phyloP scores from a whole-genome alignment of 2,888 invertebrate genomes.

The Spicauda simplicius region DNA sequence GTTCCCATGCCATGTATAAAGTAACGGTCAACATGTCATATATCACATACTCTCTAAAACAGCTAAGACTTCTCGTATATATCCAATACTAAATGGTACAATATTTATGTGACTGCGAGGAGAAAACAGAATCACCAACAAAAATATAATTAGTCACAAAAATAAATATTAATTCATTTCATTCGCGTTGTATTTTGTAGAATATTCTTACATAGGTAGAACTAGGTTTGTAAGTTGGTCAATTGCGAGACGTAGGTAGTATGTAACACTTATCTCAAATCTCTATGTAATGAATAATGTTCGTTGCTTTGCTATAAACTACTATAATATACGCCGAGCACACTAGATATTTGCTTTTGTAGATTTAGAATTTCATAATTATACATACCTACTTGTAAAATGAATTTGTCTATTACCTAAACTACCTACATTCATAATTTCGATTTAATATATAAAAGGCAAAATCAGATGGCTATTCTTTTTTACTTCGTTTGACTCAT shows the following conservation, averaged over 20 bases:
- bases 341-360: constrained; percentile 69
- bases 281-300: constrained; percentile 57
- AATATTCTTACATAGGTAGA: constrained; percentile 55
- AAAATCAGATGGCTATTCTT: constrained; percentile 4
- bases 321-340: constrained; percentile 56
- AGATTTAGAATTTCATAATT: constrained; percentile 57
- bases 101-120: not conserved
- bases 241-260: constrained; percentile 66
- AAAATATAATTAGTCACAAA: constrained; percentile 12
- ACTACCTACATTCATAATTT: constrained; percentile 27
- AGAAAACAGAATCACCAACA: not conserved
- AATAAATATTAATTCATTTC: constrained; percentile 42
- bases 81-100: not conserved
- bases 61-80: not conserved
- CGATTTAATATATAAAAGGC: not conserved
- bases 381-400: constrained; percentile 39
- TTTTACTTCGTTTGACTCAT: constrained; percentile 8
- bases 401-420: constrained; percentile 33
- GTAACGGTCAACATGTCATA: constrained; percentile 3
- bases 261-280: constrained; percentile 58
- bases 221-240: constrained; percentile 76
- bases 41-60: constrained; percentile 2
- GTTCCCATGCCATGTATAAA: constrained; percentile 13
- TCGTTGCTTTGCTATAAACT: constrained; percentile 68
- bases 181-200: constrained; percentile 50